These are phyloP conservation scores for Knipowitschia caucasica DNA, from an alignment of 2,797 vertebrate genomes.

Conservation along the genomic window DNA sequence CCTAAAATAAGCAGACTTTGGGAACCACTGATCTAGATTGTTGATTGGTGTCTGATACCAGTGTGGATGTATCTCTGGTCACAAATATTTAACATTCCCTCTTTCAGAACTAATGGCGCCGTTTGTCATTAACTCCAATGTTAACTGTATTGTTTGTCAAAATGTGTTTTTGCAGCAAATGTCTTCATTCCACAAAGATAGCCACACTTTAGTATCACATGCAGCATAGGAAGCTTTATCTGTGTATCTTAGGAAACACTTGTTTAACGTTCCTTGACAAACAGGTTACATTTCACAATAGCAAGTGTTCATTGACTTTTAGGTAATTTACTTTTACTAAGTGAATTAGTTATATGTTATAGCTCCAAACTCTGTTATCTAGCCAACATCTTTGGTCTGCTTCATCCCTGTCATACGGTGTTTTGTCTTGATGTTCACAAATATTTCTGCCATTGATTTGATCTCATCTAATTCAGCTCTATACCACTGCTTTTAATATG, in stretches of 20 bases:
- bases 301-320: conserved; percentile 48
- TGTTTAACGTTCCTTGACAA: not conserved
- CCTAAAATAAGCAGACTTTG: no score
- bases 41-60: not conserved
- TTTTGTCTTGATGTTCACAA: conserved; percentile 50
- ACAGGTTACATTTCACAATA: conserved; percentile 28
- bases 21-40: not conserved
- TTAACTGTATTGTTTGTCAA: conserved; percentile 29
- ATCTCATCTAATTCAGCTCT: conserved; percentile 39
- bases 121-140: conserved; percentile 51
- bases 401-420: conserved; percentile 35
- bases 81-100: conserved; percentile 46
- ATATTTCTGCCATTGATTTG: conserved; percentile 61
- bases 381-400: conserved; percentile 18
- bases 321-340: not conserved
- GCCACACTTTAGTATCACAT: not conserved
- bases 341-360: conserved; percentile 1
- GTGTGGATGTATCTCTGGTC: conserved; percentile 12
- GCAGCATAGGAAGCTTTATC: conserved; percentile 2
- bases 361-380: conserved; percentile 29
- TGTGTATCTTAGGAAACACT: not conserved
- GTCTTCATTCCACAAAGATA: not conserved
- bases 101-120: conserved; percentile 20
- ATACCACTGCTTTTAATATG: conserved; percentile 33
- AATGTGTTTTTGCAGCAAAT: conserved; percentile 3